Conservation (phyloP, 2,113 vertebrate species). For the Prinia subflava region DNA sequence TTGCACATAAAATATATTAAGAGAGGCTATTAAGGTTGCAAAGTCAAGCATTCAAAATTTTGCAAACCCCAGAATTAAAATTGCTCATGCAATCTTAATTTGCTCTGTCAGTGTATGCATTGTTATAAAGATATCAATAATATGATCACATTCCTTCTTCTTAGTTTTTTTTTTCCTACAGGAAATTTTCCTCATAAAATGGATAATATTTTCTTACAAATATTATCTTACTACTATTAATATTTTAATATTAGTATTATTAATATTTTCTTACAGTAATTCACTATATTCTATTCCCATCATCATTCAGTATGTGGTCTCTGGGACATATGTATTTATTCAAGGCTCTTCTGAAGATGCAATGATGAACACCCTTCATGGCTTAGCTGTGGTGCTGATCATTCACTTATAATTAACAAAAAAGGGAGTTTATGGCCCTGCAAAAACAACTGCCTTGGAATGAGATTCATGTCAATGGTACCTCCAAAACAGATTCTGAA, state of each 20-base stretch:
- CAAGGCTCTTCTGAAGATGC: not conserved
- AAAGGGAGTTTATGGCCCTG: not conserved
- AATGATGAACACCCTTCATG: not conserved
- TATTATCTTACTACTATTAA: not conserved
- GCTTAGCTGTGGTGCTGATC: not conserved
- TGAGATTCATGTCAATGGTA: not conserved
- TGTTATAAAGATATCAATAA: not conserved
- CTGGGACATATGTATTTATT: not conserved
- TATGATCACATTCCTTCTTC: not conserved
- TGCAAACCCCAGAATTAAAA: not conserved
- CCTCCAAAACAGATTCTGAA: not conserved
- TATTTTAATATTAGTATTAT: no score
- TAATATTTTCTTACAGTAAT: not conserved
- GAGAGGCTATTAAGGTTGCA: constrained; percentile 12
- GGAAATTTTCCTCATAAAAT: not conserved
- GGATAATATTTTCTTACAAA: not conserved
- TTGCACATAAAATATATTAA: constrained; percentile 26
- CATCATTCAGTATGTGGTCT: not conserved
- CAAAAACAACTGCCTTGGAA: not conserved
- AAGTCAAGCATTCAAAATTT: constrained; percentile 35
- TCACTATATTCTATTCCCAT: not conserved
- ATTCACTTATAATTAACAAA: not conserved
- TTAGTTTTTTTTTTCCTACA: not conserved
- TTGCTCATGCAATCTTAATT: constrained; percentile 5
- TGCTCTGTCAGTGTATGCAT: not conserved